A percentile compares a stretch with the other conserved stretches of the same genome.
These are phyloP conservation scores for Sminthurides aquaticus DNA, from an alignment of 2,888 invertebrate genomes.

Conservation along the genomic window DNA sequence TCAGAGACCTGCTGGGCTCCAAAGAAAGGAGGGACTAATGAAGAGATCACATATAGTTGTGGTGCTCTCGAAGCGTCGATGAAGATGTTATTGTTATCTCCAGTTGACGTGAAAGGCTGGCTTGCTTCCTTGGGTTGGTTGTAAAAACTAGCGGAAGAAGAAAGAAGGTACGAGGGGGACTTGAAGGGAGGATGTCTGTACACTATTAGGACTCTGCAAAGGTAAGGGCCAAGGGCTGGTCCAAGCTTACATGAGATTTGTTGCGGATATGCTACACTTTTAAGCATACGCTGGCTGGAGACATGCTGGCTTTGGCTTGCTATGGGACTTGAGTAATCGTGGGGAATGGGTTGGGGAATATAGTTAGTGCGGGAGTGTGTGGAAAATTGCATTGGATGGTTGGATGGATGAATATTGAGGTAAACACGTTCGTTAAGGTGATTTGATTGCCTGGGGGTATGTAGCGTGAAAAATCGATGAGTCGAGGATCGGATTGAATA, in stretches of 20 bases:
- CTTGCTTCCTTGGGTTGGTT: background rate
- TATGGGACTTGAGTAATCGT: background rate
- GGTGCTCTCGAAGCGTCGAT: constrained; percentile 25
- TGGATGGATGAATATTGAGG: background rate
- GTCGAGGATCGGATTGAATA: constrained; percentile 1
- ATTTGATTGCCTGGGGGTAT: constrained; percentile 3
- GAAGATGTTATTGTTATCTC: constrained; percentile 34
- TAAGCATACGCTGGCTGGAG: no score
- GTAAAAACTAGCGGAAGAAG: background rate
- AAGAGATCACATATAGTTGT: constrained; percentile 36
- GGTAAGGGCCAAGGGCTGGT: constrained; percentile 3
- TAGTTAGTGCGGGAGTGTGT: background rate
- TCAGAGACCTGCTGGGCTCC: constrained; percentile 12
- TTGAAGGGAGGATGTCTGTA: background rate
- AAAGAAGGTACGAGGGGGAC: background rate
- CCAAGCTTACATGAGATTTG: no score
- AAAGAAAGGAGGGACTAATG: constrained; percentile 35
- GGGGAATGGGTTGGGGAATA: background rate
- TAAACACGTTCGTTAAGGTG: constrained; percentile 6
- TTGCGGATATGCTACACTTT: no score
- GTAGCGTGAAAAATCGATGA: constrained; percentile 9
- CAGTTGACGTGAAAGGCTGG: constrained; percentile 17
- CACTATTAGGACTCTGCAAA: background rate
- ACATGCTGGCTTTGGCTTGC: background rate
- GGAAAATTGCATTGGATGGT: background rate